Evolutionary conservation across 1,140 invertebrate species (phyloP).

Genomic region (Pseudoatta argentina): DNA sequence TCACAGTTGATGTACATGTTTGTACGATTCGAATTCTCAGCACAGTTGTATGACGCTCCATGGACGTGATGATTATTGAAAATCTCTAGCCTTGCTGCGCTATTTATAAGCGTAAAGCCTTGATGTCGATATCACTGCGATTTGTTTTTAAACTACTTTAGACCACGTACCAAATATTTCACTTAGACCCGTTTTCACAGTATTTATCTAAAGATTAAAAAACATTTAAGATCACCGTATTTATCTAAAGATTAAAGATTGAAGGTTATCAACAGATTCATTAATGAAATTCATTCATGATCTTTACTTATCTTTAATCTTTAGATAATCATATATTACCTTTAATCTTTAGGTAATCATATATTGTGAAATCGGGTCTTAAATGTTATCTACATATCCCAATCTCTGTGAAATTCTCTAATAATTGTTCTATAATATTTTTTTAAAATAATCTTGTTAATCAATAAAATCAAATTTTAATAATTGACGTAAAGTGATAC

Average conservation of each 20-base stretch:
- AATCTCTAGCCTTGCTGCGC: neutral
- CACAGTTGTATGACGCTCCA: neutral
- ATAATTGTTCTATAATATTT: neutral
- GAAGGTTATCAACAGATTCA: too few relatives aligned
- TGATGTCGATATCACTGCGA: neutral
- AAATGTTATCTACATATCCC: neutral
- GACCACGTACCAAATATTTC: neutral
- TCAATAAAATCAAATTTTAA: slow-evolving; percentile 13
- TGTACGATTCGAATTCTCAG: slow-evolving; percentile 13
- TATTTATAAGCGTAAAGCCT: slow-evolving; percentile 21
- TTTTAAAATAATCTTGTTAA: neutral
- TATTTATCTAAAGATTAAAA: too few relatives aligned
- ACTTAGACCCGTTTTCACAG: too few relatives aligned
- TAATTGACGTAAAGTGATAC: neutral
- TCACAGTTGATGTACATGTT: neutral
- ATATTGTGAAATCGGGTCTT: too few relatives aligned
- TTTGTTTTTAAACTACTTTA: neutral
- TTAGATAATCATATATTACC: too few relatives aligned
- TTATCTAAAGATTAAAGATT: too few relatives aligned
- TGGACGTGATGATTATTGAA: neutral
- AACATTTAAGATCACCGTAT: too few relatives aligned
- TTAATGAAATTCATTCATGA: too few relatives aligned
- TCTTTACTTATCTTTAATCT: too few relatives aligned
- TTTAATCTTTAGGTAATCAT: too few relatives aligned
- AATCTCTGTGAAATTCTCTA: neutral